Conservation (phyloP, 2,888 invertebrate genomes). For the Oscheius sp. region DNA sequence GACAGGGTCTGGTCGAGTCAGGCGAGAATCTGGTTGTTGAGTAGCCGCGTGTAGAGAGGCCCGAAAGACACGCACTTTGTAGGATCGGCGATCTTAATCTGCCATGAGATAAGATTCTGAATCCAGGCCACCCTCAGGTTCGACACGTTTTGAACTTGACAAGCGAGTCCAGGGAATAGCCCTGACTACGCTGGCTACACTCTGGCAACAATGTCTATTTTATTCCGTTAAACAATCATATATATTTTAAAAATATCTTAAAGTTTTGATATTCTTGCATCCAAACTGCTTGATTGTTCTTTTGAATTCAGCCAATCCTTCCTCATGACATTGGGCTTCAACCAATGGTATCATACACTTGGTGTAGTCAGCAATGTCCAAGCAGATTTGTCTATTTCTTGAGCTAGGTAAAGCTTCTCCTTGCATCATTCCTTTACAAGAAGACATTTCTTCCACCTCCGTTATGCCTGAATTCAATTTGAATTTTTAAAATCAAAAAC, state of each 20-base stretch:
- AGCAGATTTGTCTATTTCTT: neutral
- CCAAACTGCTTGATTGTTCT: conserved; percentile 18
- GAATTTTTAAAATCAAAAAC: neutral
- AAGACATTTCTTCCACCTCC: neutral
- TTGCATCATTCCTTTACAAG: neutral
- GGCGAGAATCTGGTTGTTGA: neutral
- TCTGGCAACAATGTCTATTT: neutral
- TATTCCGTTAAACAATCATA: neutral
- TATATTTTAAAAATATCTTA: neutral
- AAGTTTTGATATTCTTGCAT: neutral
- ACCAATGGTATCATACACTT: conserved; percentile 21
- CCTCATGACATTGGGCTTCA: neutral
- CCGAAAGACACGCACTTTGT: conserved; percentile 24
- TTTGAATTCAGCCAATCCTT: conserved; percentile 5
- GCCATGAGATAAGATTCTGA: conserved; percentile 13
- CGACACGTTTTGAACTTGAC: conserved; percentile 24
- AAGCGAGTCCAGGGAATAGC: neutral
- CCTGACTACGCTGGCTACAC: neutral
- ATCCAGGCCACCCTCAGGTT: conserved; percentile 24
- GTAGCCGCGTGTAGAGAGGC: neutral
- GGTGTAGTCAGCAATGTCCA: neutral
- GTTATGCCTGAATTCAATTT: conserved; percentile 5
- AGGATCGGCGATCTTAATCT: conserved; percentile 25
- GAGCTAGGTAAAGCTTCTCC: conserved; percentile 12
- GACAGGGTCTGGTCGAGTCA: neutral